A percentile compares a stretch with the other conserved stretches of the same genome.
phyloP scores from a whole-genome alignment of 2,113 vertebrate genomes.

The Phainopepla nitens region DNA sequence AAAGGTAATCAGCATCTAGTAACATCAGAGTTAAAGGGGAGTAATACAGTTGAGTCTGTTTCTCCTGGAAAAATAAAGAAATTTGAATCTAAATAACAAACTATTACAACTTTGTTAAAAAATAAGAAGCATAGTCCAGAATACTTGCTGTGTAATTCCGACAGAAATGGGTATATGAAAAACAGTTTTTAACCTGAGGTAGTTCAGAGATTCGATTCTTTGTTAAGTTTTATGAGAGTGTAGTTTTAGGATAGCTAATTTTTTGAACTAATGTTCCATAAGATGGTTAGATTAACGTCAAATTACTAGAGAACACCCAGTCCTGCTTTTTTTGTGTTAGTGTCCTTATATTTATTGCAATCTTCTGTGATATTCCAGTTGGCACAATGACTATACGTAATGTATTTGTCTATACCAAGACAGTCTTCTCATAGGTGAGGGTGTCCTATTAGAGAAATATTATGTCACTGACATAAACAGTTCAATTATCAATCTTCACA shows the following conservation, averaged over 20 bases:
- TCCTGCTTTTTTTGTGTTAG: not conserved
- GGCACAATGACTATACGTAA: not conserved
- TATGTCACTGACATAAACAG: not conserved
- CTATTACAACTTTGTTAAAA: not conserved
- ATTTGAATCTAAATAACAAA: not conserved
- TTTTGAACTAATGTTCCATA: not conserved
- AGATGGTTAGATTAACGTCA: rapidly evolving
- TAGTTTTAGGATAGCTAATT: not conserved
- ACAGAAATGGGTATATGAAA: not conserved
- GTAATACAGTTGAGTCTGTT: not conserved
- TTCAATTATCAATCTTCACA: not conserved
- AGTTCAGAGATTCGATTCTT: not conserved
- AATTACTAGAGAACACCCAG: not conserved
- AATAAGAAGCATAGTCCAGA: not conserved
- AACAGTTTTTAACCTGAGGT: not conserved
- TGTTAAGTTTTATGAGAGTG: not conserved
- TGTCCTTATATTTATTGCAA: not conserved
- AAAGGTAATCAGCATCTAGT: not conserved
- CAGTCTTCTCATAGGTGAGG: not conserved
- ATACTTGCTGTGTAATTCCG: not conserved
- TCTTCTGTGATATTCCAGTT: not conserved
- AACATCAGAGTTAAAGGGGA: not conserved
- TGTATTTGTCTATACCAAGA: not conserved
- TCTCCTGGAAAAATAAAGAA: not conserved
- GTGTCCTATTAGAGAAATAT: not conserved